Conservation (phyloP, 2,797 vertebrate species). For the Heterohyrax brucei region DNA sequence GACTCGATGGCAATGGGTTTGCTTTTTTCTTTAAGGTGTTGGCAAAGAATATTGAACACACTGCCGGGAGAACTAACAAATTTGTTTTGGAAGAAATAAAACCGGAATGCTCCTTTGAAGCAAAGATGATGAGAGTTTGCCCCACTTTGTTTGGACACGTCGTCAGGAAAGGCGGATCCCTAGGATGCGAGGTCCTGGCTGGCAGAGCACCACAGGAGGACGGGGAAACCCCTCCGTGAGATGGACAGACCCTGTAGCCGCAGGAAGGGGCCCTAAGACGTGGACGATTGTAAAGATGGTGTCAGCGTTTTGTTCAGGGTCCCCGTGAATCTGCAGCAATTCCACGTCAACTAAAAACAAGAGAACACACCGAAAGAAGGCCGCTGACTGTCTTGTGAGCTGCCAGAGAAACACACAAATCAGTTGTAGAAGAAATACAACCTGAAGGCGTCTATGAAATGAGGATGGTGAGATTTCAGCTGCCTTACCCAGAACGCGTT, state of each 20-base stretch:
- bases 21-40: background rate
- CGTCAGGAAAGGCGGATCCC: background rate
- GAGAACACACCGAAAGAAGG: no score
- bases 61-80: background rate
- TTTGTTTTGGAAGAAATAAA: background rate
- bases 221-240: background rate
- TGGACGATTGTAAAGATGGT: background rate
- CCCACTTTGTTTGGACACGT: background rate
- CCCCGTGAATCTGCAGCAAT: no score
- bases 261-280: background rate
- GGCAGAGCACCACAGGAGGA: background rate
- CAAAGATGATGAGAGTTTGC: background rate
- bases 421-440: no score
- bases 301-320: background rate
- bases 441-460: no score
- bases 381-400: no score
- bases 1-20: no score
- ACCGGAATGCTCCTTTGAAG: background rate
- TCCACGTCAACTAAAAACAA: no score
- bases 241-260: background rate
- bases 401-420: no score
- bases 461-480: no score
- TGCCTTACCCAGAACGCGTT: no score
- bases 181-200: background rate
- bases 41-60: background rate